These are phyloP conservation scores for Tyrophagus putrescentiae DNA, from an alignment of 1,140 invertebrate genomes.

Conservation along the genomic window DNA sequence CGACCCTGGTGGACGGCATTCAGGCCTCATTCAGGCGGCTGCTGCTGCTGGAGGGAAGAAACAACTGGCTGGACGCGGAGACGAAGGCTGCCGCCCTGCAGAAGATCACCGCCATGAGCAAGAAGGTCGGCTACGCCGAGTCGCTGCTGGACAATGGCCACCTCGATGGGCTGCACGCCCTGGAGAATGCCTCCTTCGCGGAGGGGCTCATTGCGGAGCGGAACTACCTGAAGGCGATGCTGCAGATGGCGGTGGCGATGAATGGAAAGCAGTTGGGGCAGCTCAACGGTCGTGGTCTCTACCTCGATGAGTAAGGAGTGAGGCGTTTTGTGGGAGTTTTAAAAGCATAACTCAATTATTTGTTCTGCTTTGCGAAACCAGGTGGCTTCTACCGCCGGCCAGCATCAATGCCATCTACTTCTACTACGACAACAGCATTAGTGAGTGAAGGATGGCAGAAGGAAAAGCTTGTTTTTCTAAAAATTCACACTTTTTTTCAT, in stretches of 20 bases:
- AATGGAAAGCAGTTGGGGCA: not conserved
- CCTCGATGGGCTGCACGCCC: conserved; percentile 55
- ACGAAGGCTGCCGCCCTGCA: conserved; percentile 58
- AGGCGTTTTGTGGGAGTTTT: not conserved
- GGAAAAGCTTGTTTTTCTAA: conserved; percentile 17
- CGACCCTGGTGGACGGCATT: conserved; percentile 68
- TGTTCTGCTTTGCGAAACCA: conserved; percentile 46
- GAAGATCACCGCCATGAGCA: conserved; percentile 56
- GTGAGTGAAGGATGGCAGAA: conserved; percentile 18
- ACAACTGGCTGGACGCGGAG: conserved; percentile 64
- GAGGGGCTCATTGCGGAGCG: conserved; percentile 29
- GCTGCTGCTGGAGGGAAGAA: conserved; percentile 51
- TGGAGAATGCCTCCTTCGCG: conserved; percentile 49
- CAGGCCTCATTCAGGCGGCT: conserved; percentile 63
- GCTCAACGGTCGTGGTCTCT: not conserved
- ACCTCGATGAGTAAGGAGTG: not conserved
- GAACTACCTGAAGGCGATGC: not conserved
- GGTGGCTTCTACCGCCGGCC: conserved; percentile 39
- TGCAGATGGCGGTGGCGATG: not conserved
- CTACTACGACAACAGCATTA: conserved; percentile 38
- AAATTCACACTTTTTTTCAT: not conserved
- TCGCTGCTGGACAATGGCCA: conserved; percentile 55
- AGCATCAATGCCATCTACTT: conserved; percentile 43
- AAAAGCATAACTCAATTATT: too few relatives aligned
- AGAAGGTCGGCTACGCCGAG: conserved; percentile 77